These are phyloP conservation scores for Petrocephalus sullivani DNA, from an alignment of 2,797 vertebrate species.

Conservation along the genomic window DNA sequence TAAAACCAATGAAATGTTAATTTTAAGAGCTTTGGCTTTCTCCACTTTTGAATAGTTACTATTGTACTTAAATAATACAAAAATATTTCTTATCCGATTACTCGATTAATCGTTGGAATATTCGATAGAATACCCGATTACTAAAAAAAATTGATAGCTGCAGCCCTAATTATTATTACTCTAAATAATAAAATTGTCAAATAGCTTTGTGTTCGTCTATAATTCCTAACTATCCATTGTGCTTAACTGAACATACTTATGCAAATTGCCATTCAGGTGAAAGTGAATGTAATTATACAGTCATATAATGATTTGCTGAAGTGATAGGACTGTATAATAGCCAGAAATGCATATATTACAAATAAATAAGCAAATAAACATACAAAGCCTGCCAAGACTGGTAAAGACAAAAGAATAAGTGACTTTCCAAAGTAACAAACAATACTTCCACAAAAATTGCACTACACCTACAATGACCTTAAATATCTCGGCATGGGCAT, in stretches of 20 bases:
- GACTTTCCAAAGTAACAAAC: conserved; percentile 47
- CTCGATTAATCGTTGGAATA: no score
- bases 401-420: conserved; percentile 38
- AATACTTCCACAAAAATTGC: conserved; percentile 39
- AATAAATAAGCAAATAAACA: conserved; percentile 18
- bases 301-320: conserved; percentile 37
- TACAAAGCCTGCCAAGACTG: conserved; percentile 8
- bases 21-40: no score
- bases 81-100: no score
- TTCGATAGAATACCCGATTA: no score
- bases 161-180: neutral
- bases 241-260: neutral
- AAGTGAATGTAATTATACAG: conserved; percentile 12
- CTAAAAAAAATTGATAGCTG: no score
- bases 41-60: no score
- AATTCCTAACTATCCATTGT: neutral
- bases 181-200: neutral
- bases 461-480: conserved; percentile 63
- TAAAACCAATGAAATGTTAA: no score
- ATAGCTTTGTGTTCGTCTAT: neutral
- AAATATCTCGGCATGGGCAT: conserved; percentile 72
- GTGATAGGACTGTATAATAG: conserved; percentile 33
- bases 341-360: neutral
- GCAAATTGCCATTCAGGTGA: neutral
- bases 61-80: no score